Conservation (phyloP, 2,888 invertebrate species). For the Venusia cambrica region DNA sequence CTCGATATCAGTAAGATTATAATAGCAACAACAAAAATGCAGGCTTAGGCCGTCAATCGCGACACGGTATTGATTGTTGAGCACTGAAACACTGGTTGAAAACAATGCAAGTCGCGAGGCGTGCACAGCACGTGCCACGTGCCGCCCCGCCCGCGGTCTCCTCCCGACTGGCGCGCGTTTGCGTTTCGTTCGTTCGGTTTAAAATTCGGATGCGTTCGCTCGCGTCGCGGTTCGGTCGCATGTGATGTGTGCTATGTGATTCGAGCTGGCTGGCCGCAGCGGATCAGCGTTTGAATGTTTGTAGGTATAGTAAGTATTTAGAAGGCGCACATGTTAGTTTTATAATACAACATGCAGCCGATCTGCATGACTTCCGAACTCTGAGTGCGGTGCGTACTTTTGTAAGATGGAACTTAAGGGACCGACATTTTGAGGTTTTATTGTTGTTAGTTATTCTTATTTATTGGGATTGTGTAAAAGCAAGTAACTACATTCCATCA, state of each 20-base stretch:
- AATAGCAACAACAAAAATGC: constrained; percentile 27
- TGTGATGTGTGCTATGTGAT: constrained; percentile 24
- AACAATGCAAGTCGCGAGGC: constrained; percentile 76
- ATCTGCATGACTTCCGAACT: too few species aligned
- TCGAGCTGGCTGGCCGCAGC: constrained; percentile 38
- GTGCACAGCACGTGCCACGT: constrained; percentile 75
- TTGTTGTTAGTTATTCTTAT: too few species aligned
- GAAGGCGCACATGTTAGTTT: too few species aligned
- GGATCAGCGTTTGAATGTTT: too few species aligned
- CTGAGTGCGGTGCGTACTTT: too few species aligned
- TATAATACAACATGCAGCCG: too few species aligned
- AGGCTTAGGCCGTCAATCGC: constrained; percentile 55
- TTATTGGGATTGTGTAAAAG: too few species aligned
- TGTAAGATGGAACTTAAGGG: too few species aligned
- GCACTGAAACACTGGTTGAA: constrained; percentile 61
- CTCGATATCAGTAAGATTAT: constrained; percentile 9
- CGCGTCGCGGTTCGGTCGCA: constrained; percentile 36
- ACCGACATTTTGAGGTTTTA: too few species aligned
- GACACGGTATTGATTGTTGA: constrained; percentile 66
- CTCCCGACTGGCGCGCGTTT: constrained; percentile 59
- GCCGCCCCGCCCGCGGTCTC: constrained; percentile 78
- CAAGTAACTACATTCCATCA: too few species aligned
- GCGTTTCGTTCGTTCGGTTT: constrained; percentile 27
- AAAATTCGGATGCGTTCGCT: constrained; percentile 61
- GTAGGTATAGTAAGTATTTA: too few species aligned